Conservation (phyloP, 2,113 vertebrate species). For the Tinamus guttatus region DNA sequence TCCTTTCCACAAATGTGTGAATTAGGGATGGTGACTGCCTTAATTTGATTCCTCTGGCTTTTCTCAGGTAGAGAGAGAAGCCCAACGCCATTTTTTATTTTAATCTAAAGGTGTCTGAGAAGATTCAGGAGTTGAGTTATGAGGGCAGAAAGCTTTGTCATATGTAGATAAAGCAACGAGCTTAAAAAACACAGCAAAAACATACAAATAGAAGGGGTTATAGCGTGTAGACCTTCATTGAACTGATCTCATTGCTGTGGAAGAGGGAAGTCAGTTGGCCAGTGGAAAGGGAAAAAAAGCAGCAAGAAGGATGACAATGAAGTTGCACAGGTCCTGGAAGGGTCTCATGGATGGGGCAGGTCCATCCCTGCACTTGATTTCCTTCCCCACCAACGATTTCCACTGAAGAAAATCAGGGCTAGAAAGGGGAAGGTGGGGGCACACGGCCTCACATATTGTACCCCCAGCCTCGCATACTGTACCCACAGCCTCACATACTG, state of each 20-base stretch:
- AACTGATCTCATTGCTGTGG: background rate
- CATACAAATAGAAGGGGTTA: background rate
- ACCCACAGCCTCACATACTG: too few species aligned
- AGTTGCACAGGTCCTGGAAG: background rate
- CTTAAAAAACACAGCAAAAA: slow-evolving; percentile 35
- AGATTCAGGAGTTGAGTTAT: background rate
- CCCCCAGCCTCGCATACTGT: background rate
- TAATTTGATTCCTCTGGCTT: slow-evolving; percentile 58
- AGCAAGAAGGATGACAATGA: background rate
- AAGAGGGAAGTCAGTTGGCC: background rate
- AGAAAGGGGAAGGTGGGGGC: background rate
- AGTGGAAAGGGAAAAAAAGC: background rate
- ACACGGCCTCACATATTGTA: background rate
- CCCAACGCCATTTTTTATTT: slow-evolving; percentile 42
- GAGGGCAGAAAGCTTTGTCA: background rate
- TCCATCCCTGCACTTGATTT: background rate
- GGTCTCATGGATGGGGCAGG: background rate
- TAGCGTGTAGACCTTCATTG: background rate
- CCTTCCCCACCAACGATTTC: background rate
- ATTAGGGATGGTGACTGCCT: background rate
- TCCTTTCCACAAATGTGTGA: slow-evolving; percentile 40
- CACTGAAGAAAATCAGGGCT: background rate
- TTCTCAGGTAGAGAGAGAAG: slow-evolving; percentile 58
- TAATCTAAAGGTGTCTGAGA: background rate
- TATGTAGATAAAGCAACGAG: background rate